phyloP scores from a whole-genome alignment of 2,797 vertebrate species.

The Muscicapa striata region DNA sequence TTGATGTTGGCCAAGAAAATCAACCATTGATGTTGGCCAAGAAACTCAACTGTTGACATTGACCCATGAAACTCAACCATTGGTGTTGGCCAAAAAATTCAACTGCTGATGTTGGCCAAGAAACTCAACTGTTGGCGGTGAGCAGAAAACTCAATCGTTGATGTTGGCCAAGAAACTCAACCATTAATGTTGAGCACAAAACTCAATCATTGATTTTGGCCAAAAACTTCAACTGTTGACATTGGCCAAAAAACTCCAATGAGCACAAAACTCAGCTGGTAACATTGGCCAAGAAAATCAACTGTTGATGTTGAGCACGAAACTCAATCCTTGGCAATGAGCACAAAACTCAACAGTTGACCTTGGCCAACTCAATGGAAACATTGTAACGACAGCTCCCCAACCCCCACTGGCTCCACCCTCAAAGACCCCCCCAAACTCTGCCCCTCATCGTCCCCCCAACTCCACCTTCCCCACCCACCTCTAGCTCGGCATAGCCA shows the following conservation, averaged over 20 bases:
- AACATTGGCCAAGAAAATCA: accelerated
- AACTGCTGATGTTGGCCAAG: accelerated
- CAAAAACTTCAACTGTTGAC: accelerated
- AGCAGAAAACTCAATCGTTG: accelerated
- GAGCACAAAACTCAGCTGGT: accelerated
- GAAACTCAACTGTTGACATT: accelerated
- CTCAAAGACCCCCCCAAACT: too few relatives aligned
- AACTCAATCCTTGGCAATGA: too few relatives aligned
- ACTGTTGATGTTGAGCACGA: too few relatives aligned
- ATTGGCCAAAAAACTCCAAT: accelerated
- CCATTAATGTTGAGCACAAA: accelerated
- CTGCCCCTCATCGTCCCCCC: neutral
- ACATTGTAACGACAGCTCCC: accelerated
- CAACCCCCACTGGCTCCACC: too few relatives aligned
- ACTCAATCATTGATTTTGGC: accelerated
- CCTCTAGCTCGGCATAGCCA: too few relatives aligned
- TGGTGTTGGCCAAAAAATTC: accelerated
- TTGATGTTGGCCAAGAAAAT: too few relatives aligned
- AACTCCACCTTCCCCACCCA: accelerated
- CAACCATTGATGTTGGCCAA: too few relatives aligned
- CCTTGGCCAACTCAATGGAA: neutral
- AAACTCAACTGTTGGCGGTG: accelerated
- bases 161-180: neutral
- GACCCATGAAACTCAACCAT: too few relatives aligned
- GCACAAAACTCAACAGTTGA: accelerated